Evolutionary conservation across 2,113 vertebrate genomes (phyloP).

Genomic region (Ploceus nigricollis): DNA sequence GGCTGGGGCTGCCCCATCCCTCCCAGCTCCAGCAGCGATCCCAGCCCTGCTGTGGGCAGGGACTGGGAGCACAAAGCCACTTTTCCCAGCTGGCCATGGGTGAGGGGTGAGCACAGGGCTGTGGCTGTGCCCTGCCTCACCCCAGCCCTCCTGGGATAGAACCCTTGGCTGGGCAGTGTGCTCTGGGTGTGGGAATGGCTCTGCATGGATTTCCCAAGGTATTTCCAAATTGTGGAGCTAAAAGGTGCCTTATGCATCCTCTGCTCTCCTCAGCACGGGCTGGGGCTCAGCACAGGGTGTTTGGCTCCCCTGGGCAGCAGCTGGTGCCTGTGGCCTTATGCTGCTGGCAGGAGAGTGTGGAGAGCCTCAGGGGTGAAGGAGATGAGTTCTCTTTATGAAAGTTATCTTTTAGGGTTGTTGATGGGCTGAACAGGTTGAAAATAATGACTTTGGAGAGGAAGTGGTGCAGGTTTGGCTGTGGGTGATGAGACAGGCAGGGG

Average conservation of each 20-base stretch:
- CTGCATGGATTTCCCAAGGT: not conserved
- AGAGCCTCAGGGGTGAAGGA: constrained; percentile 9
- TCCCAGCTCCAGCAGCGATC: not conserved
- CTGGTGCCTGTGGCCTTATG: not conserved
- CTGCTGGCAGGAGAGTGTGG: not conserved
- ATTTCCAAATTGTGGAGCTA: not conserved
- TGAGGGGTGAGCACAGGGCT: not conserved
- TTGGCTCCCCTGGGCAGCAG: not conserved
- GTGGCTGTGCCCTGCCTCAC: not conserved
- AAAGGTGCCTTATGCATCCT: constrained; percentile 49
- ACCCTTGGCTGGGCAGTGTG: not conserved
- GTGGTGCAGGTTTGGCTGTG: not conserved
- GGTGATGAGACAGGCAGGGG: not conserved
- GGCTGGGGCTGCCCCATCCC: not conserved
- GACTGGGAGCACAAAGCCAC: not conserved
- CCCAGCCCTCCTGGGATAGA: not conserved
- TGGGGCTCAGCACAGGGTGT: not conserved
- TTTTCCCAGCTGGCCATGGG: not conserved
- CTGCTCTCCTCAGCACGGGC: not conserved
- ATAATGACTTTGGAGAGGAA: not conserved
- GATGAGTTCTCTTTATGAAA: not conserved
- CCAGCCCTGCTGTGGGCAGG: not conserved
- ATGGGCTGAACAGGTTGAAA: not conserved
- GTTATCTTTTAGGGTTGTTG: not conserved
- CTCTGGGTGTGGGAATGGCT: fast-evolving